These are phyloP conservation scores for Istiophorus platypterus DNA, from an alignment of 2,113 vertebrate species.

Conservation along the genomic window DNA sequence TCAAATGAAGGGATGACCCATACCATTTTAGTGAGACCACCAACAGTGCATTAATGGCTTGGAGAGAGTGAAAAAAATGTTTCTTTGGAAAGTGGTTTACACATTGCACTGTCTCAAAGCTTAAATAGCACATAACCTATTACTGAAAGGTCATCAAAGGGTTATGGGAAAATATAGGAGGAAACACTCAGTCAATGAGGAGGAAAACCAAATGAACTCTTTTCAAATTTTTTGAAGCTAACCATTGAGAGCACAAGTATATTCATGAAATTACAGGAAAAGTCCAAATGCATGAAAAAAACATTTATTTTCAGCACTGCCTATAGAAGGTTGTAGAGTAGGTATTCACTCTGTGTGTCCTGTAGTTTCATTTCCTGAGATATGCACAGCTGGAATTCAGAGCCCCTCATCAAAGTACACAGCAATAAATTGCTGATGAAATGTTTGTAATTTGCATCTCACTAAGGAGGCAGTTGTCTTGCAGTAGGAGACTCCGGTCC, in stretches of 20 bases:
- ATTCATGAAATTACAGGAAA: conserved; percentile 31
- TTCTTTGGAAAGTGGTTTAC: conserved; percentile 44
- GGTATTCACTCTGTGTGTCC: conserved; percentile 23
- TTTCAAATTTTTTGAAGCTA: conserved; percentile 46
- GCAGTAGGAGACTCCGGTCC: conserved; percentile 23
- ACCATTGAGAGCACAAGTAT: conserved; percentile 43
- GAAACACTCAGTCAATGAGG: conserved; percentile 40
- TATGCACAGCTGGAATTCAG: conserved; percentile 53
- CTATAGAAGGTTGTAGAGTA: conserved; percentile 19
- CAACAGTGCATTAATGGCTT: conserved; percentile 76
- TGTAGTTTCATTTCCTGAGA: conserved; percentile 21
- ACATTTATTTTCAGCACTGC: conserved; percentile 24
- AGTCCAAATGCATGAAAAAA: conserved; percentile 25
- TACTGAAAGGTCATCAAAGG: conserved; percentile 76
- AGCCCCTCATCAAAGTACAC: conserved; percentile 64
- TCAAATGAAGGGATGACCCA: conserved; percentile 64
- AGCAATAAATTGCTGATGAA: conserved; percentile 51
- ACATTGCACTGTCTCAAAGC: conserved; percentile 50
- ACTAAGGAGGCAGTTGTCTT: conserved; percentile 21
- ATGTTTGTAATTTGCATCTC: conserved; percentile 43
- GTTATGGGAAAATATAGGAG: conserved; percentile 49
- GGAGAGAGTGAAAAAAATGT: conserved; percentile 56
- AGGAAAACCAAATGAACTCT: conserved; percentile 48
- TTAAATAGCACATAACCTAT: conserved; percentile 60
- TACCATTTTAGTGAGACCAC: conserved; percentile 68